Conservation (phyloP, 2,113 vertebrate species). For the Gasterosteus nipponicus region DNA sequence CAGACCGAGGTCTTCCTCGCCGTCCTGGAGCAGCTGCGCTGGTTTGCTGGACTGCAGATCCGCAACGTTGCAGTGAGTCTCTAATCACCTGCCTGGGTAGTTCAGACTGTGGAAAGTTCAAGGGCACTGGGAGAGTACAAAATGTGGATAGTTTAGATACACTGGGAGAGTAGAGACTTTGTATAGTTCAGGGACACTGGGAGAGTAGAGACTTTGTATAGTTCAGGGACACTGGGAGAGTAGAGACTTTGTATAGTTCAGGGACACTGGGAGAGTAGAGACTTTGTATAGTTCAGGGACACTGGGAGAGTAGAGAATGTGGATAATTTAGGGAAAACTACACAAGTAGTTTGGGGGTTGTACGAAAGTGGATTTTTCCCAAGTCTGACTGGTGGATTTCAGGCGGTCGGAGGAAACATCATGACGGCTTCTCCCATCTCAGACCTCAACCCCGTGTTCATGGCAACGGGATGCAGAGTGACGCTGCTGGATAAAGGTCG, state of each 20-base stretch:
- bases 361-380: too few relatives aligned
- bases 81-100: neutral
- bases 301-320: neutral
- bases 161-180: neutral
- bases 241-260: neutral
- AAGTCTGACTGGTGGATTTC: slow-evolving; percentile 14
- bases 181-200: neutral
- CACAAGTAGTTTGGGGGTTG: too few relatives aligned
- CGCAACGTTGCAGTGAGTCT: slow-evolving; percentile 93
- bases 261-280: too few relatives aligned
- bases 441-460: slow-evolving; percentile 95
- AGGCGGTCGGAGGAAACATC: slow-evolving; percentile 96
- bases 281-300: neutral
- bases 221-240: neutral
- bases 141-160: neutral
- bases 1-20: slow-evolving; percentile 88
- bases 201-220: neutral
- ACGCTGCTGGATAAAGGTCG: slow-evolving; percentile 88
- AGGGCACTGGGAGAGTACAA: neutral
- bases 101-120: neutral
- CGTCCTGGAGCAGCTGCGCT: slow-evolving; percentile 90
- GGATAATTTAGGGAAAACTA: neutral
- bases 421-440: slow-evolving; percentile 99
- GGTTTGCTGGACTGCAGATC: slow-evolving; percentile 95
- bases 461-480: slow-evolving; percentile 88